These are phyloP conservation scores for Patagioenas fasciata DNA, from an alignment of 2,113 vertebrate species.

Conservation along the genomic window DNA sequence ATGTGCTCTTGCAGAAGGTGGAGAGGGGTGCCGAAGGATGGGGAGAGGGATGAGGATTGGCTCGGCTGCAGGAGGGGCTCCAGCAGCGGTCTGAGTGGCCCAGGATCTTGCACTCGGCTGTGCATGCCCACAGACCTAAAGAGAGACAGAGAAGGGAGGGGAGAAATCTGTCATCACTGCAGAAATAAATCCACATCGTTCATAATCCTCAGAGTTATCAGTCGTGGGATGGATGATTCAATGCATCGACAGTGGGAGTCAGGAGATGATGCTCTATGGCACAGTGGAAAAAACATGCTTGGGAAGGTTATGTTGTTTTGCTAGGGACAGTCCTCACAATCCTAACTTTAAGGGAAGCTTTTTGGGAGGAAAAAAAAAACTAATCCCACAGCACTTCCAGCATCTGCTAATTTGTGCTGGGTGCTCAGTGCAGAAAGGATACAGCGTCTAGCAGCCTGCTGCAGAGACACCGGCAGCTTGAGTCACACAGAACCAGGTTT, in stretches of 20 bases:
- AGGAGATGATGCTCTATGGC: background rate
- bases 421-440: background rate
- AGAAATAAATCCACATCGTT: background rate
- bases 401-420: background rate
- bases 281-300: background rate
- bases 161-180: background rate
- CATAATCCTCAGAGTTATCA: background rate
- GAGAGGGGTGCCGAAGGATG: slow-evolving; percentile 80
- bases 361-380: background rate
- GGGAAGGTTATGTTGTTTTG: background rate
- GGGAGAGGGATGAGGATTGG: slow-evolving; percentile 76
- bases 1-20: slow-evolving; percentile 92
- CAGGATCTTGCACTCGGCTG: slow-evolving; percentile 93
- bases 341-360: background rate
- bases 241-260: accelerated
- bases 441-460: background rate
- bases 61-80: slow-evolving; percentile 89
- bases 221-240: background rate
- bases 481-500: background rate
- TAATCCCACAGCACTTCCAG: background rate
- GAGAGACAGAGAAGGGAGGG: background rate
- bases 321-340: background rate
- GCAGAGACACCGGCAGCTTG: background rate
- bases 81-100: slow-evolving; percentile 97
- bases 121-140: slow-evolving; percentile 94